A percentile compares a stretch with the other conserved stretches of the same genome.
Conservation (phyloP, 2,888 invertebrate genomes). For the Parasteatoda lunata region DNA sequence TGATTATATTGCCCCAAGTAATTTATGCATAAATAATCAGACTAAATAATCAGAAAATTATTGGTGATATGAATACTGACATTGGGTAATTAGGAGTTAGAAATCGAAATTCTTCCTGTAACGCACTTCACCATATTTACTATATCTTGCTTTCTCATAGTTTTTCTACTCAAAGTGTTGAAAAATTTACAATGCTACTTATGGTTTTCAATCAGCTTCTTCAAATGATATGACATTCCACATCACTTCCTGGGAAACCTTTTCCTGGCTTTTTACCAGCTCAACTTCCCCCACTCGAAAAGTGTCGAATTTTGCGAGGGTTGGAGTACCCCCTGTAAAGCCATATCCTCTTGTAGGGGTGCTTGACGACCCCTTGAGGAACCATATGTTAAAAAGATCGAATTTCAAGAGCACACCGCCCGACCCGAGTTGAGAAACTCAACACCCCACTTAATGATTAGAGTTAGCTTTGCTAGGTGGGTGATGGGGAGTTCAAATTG, state of each 20-base stretch:
- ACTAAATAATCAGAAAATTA: too few species aligned
- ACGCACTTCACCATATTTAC: too few species aligned
- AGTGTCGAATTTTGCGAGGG: not conserved
- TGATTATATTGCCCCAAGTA: too few species aligned
- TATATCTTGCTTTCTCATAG: too few species aligned
- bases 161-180: too few species aligned
- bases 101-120: too few species aligned
- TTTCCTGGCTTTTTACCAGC: not conserved
- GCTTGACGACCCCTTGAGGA: not conserved
- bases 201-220: too few species aligned
- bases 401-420: constrained; percentile 59
- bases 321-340: not conserved
- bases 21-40: too few species aligned
- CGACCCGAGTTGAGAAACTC: constrained; percentile 38
- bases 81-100: too few species aligned
- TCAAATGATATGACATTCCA: not conserved
- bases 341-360: not conserved
- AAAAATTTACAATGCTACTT: too few species aligned
- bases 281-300: not conserved
- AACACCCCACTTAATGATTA: constrained; percentile 59
- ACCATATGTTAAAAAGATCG: constrained; percentile 56
- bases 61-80: too few species aligned
- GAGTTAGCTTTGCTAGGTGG: constrained; percentile 26
- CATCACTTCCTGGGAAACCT: not conserved
- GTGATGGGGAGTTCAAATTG: constrained; percentile 48